phyloP scores from a whole-genome alignment of 2,888 invertebrate genomes.

The Mythimna lalbum region DNA sequence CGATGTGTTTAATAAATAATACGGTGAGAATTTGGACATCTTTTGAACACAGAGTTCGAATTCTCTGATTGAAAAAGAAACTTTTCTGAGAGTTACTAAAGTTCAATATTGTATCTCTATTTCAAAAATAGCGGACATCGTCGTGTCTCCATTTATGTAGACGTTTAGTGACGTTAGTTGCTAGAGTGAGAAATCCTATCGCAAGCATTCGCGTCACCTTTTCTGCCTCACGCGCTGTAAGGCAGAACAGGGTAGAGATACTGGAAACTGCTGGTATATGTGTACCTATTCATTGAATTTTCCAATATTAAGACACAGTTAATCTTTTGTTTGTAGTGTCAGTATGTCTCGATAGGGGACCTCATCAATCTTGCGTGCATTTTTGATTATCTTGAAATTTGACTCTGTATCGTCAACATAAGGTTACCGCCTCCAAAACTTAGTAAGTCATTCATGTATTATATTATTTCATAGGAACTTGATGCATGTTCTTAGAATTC shows the following conservation, averaged over 20 bases:
- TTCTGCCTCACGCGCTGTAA: not conserved
- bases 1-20: too few relatives aligned
- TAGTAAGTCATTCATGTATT: slow-evolving; percentile 55
- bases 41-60: not conserved
- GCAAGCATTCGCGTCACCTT: not conserved
- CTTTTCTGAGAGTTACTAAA: not conserved
- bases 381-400: slow-evolving; percentile 20
- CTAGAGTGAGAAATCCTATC: not conserved
- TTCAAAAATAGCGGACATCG: not conserved
- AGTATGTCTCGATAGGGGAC: not conserved
- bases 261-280: not conserved
- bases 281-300: not conserved
- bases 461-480: slow-evolving; percentile 50
- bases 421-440: slow-evolving; percentile 71
- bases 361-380: not conserved
- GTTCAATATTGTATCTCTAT: not conserved
- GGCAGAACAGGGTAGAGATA: not conserved
- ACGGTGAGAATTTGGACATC: not conserved
- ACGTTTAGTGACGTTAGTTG: not conserved
- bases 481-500: slow-evolving; percentile 58
- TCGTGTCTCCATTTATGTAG: not conserved
- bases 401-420: slow-evolving; percentile 50
- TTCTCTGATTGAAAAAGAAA: not conserved
- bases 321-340: not conserved
- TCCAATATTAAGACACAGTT: not conserved